A percentile compares a stretch with the other conserved stretches of the same genome.
These are phyloP conservation scores for Thermophis baileyi DNA, from an alignment of 2,113 vertebrate species.

Conservation along the genomic window DNA sequence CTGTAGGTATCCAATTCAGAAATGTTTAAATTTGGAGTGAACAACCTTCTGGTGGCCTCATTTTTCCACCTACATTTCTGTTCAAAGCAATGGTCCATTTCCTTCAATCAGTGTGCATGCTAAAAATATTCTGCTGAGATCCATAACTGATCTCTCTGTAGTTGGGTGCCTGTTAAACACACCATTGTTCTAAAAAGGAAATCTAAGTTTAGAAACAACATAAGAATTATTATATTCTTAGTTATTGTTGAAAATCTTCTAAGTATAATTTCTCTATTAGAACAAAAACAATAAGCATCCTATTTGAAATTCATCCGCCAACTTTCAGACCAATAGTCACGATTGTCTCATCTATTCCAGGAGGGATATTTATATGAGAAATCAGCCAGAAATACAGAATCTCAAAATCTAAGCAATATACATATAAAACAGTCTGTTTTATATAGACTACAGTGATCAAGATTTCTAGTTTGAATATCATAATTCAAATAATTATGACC, in stretches of 20 bases:
- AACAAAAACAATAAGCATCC: background rate
- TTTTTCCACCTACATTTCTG: constrained; percentile 38
- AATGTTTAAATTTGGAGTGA: background rate
- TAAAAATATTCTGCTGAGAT: constrained; percentile 15
- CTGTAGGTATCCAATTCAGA: background rate
- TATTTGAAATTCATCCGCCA: background rate
- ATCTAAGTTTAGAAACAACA: constrained; percentile 4
- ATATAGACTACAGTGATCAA: background rate
- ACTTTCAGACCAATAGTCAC: background rate
- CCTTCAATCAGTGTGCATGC: constrained; percentile 4
- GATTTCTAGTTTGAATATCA: background rate
- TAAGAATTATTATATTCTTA: background rate
- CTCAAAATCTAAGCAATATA: background rate
- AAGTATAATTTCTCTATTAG: background rate
- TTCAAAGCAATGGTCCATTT: constrained; percentile 29
- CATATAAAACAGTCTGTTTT: background rate
- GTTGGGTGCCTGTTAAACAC: accelerated
- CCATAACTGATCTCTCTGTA: constrained; percentile 22
- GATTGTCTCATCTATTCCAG: background rate
- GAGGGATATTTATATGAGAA: background rate
- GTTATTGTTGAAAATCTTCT: background rate
- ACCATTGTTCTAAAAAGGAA: constrained; percentile 9
- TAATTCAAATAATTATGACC: background rate
- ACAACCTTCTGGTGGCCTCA: background rate
- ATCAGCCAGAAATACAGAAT: background rate